phyloP scores from a whole-genome alignment of 1,140 invertebrate genomes.

The Hormaphis cornu region DNA sequence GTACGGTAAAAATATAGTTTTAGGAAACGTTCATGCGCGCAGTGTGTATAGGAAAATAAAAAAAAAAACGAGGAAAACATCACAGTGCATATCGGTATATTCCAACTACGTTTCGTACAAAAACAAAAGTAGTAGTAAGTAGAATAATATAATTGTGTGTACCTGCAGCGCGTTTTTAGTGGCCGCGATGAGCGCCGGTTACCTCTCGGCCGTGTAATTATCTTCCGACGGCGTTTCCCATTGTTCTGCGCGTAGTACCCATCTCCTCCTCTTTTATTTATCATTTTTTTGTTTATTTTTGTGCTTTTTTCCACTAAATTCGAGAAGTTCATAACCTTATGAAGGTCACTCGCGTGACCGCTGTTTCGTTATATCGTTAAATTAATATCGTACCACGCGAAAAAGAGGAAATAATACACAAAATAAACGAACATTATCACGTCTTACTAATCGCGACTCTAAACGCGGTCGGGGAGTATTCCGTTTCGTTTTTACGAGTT shows the following conservation, averaged over 20 bases:
- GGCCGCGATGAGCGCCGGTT: background rate
- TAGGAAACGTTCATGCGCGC: no score
- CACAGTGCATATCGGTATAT: background rate
- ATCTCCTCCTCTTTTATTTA: background rate
- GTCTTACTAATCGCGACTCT: no score
- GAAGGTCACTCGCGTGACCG: background rate
- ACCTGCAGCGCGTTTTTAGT: background rate
- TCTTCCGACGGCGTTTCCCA: conserved; percentile 5
- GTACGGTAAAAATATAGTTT: no score
- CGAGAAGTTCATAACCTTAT: background rate
- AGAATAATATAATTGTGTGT: background rate
- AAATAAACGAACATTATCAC: no score
- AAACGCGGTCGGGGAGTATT: no score
- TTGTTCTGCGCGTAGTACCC: background rate
- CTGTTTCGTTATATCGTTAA: no score
- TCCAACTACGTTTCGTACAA: no score
- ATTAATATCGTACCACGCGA: no score
- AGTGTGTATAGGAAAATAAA: background rate
- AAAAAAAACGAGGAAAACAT: background rate
- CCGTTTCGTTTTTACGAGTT: no score
- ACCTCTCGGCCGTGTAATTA: conserved; percentile 19
- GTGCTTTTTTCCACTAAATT: no score
- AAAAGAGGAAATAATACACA: no score
- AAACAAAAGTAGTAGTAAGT: background rate
- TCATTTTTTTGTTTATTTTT: background rate